Base-by-base conservation (phyloP, 2,888 invertebrate genomes). In the Metellina segmentata region DNA sequence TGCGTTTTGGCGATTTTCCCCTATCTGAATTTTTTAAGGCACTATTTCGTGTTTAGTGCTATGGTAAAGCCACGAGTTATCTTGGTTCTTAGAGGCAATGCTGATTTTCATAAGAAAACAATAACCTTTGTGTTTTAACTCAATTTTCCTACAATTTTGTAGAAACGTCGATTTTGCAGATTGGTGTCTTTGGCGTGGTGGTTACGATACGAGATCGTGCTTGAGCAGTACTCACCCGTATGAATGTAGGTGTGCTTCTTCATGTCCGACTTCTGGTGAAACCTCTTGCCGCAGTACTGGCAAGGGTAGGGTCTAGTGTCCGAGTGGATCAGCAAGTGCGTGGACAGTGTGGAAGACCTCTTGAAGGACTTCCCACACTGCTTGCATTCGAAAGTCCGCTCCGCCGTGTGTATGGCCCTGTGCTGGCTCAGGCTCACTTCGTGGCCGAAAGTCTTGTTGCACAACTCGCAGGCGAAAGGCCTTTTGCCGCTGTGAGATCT, bases 221-320 rank as follows among this genome's bases (percentile, higher is more conserved):
- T 34, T 34, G 1, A 2, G 34, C 34, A 34, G 34, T 34, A 34
- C 34, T 34, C 98, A 97, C 95, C 98, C 98, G 98, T 98, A 94
- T 98, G 98, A 93, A 98, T 99, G 95, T 99, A 99, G 49, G 99
- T 99, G 96, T 99, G 99, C 94, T 99, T 99, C 96, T 99, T 99
- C 99, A 99, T 99, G 95, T 99, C 99, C 85, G 98, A 98, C 95
- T 99, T 99, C 96, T 99, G 99, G 95, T 99, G 99, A 96, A 99
- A 99, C 94, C 99, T 96, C 95, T 99, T 99, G 92, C 99, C 99
- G 77, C 94, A 94, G 78, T 95, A 96, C 77, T 95, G 95, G 93
- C 96, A 96, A 6, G 96, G 95, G 93, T 95, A 96, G 11, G 96
- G 96, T 78, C 96, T 93, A 0, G 95, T 96, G 93, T 96, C 93